These are phyloP conservation scores for Callipepla squamata DNA, from an alignment of 2,113 vertebrate species.

Conservation along the genomic window DNA sequence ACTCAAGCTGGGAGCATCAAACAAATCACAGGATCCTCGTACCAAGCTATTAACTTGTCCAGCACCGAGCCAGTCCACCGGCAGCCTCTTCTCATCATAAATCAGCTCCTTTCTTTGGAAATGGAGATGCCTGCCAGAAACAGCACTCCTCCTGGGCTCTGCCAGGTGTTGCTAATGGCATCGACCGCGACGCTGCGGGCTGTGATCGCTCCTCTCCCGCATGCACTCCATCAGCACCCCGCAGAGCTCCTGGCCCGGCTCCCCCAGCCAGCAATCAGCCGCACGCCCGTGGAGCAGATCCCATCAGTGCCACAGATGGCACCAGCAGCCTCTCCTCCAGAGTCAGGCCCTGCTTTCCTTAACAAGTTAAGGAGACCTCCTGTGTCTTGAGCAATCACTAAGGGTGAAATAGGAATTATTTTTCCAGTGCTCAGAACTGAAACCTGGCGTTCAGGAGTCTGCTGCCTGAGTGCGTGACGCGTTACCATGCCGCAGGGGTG, in stretches of 20 bases:
- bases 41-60: not conserved
- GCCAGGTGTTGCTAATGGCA: slow-evolving; percentile 26
- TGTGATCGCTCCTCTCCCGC: slow-evolving; percentile 13
- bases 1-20: not conserved
- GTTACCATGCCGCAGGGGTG: fast-evolving
- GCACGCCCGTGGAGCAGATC: fast-evolving
- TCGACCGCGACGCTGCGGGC: not conserved
- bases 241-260: not conserved
- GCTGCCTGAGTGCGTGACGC: not conserved
- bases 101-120: slow-evolving; percentile 14
- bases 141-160: not conserved
- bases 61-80: not conserved
- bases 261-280: not conserved
- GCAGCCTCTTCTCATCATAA: not conserved
- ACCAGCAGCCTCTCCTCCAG: fast-evolving
- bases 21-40: not conserved
- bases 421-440: not conserved
- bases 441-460: not conserved
- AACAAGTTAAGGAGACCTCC: fast-evolving
- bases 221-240: not conserved
- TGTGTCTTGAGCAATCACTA: fast-evolving
- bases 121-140: slow-evolving; percentile 27
- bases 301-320: too few species aligned
- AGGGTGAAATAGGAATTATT: fast-evolving
- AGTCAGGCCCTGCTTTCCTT: fast-evolving